These are phyloP conservation scores for Chionodraco myersi DNA, from an alignment of 2,113 vertebrate species.

Conservation along the genomic window DNA sequence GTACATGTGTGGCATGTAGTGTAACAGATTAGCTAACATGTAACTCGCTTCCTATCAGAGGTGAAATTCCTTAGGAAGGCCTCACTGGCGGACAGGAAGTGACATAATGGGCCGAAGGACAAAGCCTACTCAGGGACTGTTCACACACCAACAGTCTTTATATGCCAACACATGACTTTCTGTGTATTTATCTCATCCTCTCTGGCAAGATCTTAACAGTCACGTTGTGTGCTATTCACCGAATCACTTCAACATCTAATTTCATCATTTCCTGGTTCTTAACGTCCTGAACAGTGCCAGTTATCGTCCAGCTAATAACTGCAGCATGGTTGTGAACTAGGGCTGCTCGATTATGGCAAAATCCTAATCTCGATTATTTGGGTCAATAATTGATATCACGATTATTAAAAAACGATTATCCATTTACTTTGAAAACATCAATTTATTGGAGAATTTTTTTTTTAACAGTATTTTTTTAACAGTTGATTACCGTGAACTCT, in stretches of 20 bases:
- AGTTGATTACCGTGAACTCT: too few relatives aligned
- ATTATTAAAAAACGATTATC: too few relatives aligned
- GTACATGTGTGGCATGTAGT: constrained; percentile 20
- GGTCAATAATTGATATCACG: too few relatives aligned
- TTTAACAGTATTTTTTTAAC: too few relatives aligned
- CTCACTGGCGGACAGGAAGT: constrained; percentile 31
- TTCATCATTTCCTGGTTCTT: neutral
- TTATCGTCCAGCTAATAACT: neutral
- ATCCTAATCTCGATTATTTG: too few relatives aligned
- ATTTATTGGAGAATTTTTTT: too few relatives aligned
- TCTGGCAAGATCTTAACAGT: constrained; percentile 43
- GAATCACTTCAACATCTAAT: constrained; percentile 4
- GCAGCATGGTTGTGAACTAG: constrained; percentile 46
- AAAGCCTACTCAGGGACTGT: neutral
- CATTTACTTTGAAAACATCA: too few relatives aligned
- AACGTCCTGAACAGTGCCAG: neutral
- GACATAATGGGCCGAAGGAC: constrained; percentile 37
- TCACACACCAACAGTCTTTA: neutral
- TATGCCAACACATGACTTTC: neutral
- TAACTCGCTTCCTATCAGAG: constrained; percentile 22
- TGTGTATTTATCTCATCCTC: constrained; percentile 1
- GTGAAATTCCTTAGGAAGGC: constrained; percentile 44
- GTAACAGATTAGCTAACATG: constrained; percentile 32
- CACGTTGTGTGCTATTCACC: neutral
- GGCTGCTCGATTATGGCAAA: too few relatives aligned